phyloP scores from a whole-genome alignment of 2,113 vertebrate species.

The Oenanthe oenanthe region DNA sequence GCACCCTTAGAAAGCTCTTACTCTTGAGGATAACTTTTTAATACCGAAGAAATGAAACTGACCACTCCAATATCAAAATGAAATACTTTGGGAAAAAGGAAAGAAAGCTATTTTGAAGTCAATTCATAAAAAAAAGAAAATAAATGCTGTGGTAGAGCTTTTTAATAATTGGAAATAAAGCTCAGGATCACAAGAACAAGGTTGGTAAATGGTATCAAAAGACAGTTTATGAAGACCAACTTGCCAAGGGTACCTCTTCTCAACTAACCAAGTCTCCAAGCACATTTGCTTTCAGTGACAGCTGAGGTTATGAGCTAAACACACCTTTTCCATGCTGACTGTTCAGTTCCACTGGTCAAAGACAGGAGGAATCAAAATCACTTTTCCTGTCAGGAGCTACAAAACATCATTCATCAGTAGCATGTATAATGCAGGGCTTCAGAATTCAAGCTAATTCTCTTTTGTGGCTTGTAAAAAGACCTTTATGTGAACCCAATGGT shows the following conservation, averaged over 20 bases:
- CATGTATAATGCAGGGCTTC: neutral
- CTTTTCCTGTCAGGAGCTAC: neutral
- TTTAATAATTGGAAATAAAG: neutral
- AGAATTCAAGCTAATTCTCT: neutral
- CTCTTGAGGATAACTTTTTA: neutral
- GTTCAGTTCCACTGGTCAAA: neutral
- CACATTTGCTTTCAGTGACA: neutral
- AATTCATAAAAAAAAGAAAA: neutral
- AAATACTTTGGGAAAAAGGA: neutral
- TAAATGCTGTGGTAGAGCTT: accelerated
- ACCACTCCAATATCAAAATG: neutral
- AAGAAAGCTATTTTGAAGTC: neutral
- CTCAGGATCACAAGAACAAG: neutral
- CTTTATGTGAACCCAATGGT: neutral
- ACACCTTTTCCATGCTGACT: neutral
- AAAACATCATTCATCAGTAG: neutral
- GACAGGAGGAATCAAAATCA: accelerated
- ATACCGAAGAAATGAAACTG: neutral
- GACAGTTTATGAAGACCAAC: neutral
- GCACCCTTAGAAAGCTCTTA: neutral
- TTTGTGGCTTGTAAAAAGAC: neutral
- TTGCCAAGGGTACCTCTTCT: neutral
- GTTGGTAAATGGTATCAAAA: neutral
- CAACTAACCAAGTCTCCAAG: neutral
- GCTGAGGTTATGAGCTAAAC: neutral